These are phyloP conservation scores for Loris lydekkerianus DNA, from an alignment of 2,797 vertebrate species.

Conservation along the genomic window DNA sequence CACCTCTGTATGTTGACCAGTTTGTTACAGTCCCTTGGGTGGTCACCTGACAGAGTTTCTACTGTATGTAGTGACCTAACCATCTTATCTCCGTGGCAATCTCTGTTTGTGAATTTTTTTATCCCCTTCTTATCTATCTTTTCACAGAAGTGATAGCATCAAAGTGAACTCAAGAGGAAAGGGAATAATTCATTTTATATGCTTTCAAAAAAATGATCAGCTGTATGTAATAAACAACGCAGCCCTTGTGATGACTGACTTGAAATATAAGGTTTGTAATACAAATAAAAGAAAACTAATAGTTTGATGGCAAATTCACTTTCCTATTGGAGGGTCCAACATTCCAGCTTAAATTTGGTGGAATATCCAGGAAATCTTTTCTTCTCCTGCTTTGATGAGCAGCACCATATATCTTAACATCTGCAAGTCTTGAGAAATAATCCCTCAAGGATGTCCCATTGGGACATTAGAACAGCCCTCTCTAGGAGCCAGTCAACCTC, in stretches of 20 bases:
- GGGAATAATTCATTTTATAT: not conserved
- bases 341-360: not conserved
- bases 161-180: not conserved
- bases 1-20: too few relatives aligned
- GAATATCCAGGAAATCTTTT: not conserved
- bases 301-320: not conserved
- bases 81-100: not conserved
- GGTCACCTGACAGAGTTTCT: too few relatives aligned
- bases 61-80: not conserved
- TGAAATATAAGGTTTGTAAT: not conserved
- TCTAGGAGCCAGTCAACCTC: constrained; percentile 52
- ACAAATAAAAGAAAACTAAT: not conserved
- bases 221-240: not conserved
- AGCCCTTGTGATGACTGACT: not conserved
- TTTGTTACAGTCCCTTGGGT: too few relatives aligned
- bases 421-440: not conserved
- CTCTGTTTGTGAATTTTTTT: not conserved
- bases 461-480: constrained; percentile 70
- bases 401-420: constrained; percentile 52
- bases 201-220: not conserved
- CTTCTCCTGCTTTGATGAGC: not conserved
- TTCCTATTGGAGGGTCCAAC: not conserved
- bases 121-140: not conserved
- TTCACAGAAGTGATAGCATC: not conserved
- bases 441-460: not conserved